Percentiles rank a stretch among this genome's conserved stretches.
Evolutionary conservation across 2,113 vertebrate species (phyloP).

Genomic region (Hylia prasina): DNA sequence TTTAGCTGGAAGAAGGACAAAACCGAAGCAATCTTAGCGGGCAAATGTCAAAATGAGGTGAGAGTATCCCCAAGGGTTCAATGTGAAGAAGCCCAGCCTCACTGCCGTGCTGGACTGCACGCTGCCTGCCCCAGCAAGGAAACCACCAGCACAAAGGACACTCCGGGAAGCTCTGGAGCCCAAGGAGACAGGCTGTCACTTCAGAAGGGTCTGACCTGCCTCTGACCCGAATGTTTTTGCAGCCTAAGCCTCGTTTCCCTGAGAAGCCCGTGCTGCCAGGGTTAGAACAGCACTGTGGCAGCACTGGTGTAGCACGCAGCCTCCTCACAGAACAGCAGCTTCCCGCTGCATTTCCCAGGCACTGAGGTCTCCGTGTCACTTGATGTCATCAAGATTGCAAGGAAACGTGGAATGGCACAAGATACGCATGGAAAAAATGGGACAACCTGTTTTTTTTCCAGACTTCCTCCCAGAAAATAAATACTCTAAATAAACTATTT

Average conservation of each 20-base stretch:
- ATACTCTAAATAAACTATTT: background rate
- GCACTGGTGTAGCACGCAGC: background rate
- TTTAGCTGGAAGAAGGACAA: background rate
- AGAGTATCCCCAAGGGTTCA: background rate
- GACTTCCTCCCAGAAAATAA: background rate
- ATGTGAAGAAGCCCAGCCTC: rapidly evolving
- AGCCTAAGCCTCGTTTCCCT: background rate
- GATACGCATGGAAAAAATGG: background rate
- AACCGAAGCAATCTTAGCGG: background rate
- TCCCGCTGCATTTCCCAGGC: slow-evolving; percentile 33
- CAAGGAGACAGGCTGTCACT: background rate
- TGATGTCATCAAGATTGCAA: background rate
- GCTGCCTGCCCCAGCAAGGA: background rate
- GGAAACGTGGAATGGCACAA: slow-evolving; percentile 17
- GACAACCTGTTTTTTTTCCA: background rate
- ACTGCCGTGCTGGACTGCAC: rapidly evolving
- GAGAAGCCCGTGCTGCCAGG: background rate
- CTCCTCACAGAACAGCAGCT: background rate
- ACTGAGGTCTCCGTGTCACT: background rate
- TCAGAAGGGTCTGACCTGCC: background rate
- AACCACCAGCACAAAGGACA: background rate
- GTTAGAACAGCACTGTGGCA: rapidly evolving
- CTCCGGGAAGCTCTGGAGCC: background rate
- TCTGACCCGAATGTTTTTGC: slow-evolving; percentile 11
- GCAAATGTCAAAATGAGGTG: background rate